Evolutionary conservation across 2,797 vertebrate genomes (phyloP).

Genomic region (Peromyscus eremicus): DNA sequence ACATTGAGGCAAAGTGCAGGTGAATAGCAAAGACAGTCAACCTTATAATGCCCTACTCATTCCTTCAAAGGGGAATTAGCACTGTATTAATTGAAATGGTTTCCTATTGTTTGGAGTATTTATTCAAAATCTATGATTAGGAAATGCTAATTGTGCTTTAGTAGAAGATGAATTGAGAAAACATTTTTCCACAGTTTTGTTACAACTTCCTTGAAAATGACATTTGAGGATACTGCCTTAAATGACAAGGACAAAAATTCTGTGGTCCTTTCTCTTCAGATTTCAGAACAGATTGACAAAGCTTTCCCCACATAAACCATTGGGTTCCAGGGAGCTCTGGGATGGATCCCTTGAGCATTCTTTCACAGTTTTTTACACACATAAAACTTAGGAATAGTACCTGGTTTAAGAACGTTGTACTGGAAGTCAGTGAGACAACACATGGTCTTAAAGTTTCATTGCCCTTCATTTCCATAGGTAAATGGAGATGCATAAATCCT

Average conservation of each 20-base stretch:
- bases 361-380: neutral
- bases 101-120: slow-evolving; percentile 51
- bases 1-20: slow-evolving; percentile 30
- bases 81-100: slow-evolving; percentile 7
- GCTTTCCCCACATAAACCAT: neutral
- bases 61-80: slow-evolving; percentile 24
- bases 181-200: neutral
- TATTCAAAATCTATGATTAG: neutral
- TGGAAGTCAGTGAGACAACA: neutral
- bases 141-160: slow-evolving; percentile 9
- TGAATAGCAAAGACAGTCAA: neutral
- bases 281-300: neutral
- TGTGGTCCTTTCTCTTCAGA: neutral
- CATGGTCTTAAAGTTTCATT: neutral
- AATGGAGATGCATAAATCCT: neutral
- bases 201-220: slow-evolving; percentile 26
- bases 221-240: neutral
- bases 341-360: neutral
- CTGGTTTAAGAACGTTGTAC: neutral
- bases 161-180: slow-evolving; percentile 20
- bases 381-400: neutral
- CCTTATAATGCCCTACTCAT: neutral
- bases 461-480: neutral
- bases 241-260: neutral
- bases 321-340: neutral